Base-by-base conservation (phyloP, 1,140 invertebrate genomes). In the Aphelinus atriplicis region DNA sequence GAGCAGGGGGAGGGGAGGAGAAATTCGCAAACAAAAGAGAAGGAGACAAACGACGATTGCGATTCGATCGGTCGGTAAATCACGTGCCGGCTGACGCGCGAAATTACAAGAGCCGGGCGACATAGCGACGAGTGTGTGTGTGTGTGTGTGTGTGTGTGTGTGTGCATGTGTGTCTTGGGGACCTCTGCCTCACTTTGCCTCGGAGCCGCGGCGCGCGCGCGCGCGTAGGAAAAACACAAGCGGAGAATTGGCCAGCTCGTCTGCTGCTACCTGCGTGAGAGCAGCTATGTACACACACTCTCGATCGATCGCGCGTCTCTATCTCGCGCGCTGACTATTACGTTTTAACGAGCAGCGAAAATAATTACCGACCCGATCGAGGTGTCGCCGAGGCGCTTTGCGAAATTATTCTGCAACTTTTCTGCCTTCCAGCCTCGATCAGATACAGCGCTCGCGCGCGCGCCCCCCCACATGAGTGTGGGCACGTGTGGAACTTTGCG, bases 291-390 rank as follows among this genome's bases (percentile, higher is more conserved):
- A 45, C 9, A 43, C 26, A 53, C 9, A 9, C 26, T 2, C 46
- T 45, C 69, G 68, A 71, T 60, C 75, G 58, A 62, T 78, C 53
- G 47, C 46, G 45, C n/a, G 42, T 64, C 60, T 47, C 50, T 65
- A 50, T 51, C 10, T n/a, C 48, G 51, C 26, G 51, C 67, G 45
- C 70, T 76, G 63, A 69, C 61, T 65, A 78, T 80, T 76, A 73
- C 63, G 48, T 75, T 73, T 77, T 82, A 81, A 81, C 81, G 77
- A 81, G 77, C 74, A 45, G 58, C 65, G 67, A 78, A 78, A 73
- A 80, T 80, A 82, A 82, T 82, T 81, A 81, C 58, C 46, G 68
- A 73, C 78, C 75, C 75, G 79, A 81, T 80, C 79, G 64, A 61
- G 57, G n/a, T 64, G 74, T 66, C 62, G 7, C 50, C 26, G 4